Conservation (phyloP, 1,140 invertebrate genomes). For the Eciton burchellii region DNA sequence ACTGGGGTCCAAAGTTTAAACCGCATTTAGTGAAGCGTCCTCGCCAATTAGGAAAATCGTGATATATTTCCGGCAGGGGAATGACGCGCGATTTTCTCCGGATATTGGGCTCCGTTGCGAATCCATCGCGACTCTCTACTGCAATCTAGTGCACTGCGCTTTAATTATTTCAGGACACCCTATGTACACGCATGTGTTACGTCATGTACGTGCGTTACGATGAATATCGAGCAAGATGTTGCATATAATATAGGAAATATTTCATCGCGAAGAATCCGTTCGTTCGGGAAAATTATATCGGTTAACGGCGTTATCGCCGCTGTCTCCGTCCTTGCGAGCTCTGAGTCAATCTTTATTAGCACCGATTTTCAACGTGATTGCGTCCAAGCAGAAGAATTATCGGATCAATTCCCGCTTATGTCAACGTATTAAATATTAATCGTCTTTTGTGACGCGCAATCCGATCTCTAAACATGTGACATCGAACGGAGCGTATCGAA, state of each 20-base stretch:
- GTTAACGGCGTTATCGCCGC: slow-evolving; percentile 3
- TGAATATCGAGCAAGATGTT: neutral
- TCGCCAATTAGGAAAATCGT: slow-evolving; percentile 37
- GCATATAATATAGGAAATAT: neutral
- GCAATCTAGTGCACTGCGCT: neutral
- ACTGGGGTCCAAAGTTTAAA: slow-evolving; percentile 41
- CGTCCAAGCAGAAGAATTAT: neutral
- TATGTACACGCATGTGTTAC: too few relatives aligned
- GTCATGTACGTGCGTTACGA: neutral
- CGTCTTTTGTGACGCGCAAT: slow-evolving; percentile 16
- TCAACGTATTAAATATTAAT: slow-evolving; percentile 28
- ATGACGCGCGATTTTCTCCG: slow-evolving; percentile 14
- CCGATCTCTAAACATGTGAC: slow-evolving; percentile 33
- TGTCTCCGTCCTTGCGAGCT: neutral
- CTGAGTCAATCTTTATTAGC: slow-evolving; percentile 28
- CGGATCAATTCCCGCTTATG: slow-evolving; percentile 37
- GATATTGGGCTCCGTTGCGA: neutral
- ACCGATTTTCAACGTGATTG: neutral
- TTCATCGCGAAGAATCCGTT: neutral
- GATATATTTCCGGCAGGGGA: slow-evolving; percentile 39
- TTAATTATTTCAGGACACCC: neutral
- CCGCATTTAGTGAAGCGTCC: slow-evolving; percentile 47
- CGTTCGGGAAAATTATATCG: too few relatives aligned
- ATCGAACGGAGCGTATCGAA: slow-evolving; percentile 1
- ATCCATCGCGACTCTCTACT: neutral